Percentiles rank a stretch among this genome's conserved stretches.
Conservation (phyloP, 2,888 invertebrate genomes). For the Eudemis profundana region DNA sequence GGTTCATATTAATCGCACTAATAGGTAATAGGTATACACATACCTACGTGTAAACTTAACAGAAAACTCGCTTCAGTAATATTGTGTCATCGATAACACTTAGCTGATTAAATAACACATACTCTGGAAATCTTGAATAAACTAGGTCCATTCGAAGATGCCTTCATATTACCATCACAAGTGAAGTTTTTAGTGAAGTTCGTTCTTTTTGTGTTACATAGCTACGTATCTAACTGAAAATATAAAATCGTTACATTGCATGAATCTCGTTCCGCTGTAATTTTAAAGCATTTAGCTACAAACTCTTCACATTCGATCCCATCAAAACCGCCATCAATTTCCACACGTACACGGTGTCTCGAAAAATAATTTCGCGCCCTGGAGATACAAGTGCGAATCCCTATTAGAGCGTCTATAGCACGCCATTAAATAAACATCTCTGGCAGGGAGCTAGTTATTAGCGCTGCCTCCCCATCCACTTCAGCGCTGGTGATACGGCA, state of each 20-base stretch:
- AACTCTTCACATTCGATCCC: constrained; percentile 5
- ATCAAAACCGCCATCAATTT: constrained; percentile 27
- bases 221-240: constrained; percentile 2
- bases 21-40: too few relatives aligned
- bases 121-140: too few relatives aligned
- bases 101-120: too few relatives aligned
- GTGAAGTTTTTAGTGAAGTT: too few relatives aligned
- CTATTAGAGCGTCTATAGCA: constrained; percentile 80
- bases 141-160: too few relatives aligned
- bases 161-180: too few relatives aligned
- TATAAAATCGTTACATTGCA: not conserved
- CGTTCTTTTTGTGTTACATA: too few relatives aligned
- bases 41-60: too few relatives aligned
- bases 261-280: constrained; percentile 7
- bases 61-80: too few relatives aligned
- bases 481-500: constrained; percentile 80
- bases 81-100: too few relatives aligned
- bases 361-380: constrained; percentile 54
- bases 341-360: constrained; percentile 42
- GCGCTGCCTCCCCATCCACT: constrained; percentile 78
- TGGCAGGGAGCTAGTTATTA: constrained; percentile 79
- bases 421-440: constrained; percentile 85
- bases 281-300: constrained; percentile 1
- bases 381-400: constrained; percentile 61
- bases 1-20: too few relatives aligned